Base-by-base conservation (phyloP, 2,113 vertebrate species). In the Perca flavescens region DNA sequence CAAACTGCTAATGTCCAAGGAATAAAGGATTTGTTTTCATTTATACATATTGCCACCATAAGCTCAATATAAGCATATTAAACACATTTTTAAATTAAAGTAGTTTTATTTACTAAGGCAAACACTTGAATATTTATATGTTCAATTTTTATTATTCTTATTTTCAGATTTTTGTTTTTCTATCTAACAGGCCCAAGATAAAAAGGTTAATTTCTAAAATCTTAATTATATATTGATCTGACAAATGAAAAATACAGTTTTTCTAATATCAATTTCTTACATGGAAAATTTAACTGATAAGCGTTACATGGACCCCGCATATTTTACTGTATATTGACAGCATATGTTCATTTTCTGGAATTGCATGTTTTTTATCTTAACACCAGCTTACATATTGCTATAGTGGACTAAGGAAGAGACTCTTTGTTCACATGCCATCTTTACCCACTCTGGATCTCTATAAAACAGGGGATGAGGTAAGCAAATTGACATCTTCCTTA, bases 341-440 rank as follows among this genome's bases (percentile, higher is more conserved):
- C 7, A 49, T n/a, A 10, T 58, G 6, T 58, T 47, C 1, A 77
- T 36, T 22, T 66, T 58, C 2, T 57, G 40, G 28, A 68, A 54
- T 75, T 25, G 17, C 6, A 1, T 56, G 28, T 74, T 86, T 74
- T 79, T 84, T 52, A 68, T 95, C 97, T 99, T 99, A 97, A 99
- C 95, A 84, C 31, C 66, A 90, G 82, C 66, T 93, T 89, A 99
- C 96, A 85, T 99, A 99, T 94, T 99, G 98, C 96, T 99, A 99
- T 88, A 99, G 98, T 94, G 98, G 98, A 91, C 95, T 99, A 79
- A 97, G 98, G 86, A 99, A 99, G 95, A 99, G 98, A 90, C 96
- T 97, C 15, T 97, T 97, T 89, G 97, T 99, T 89, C 97, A 99
- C 87, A 97, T 98, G 97, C 98, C 98, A 31, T 97, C 97, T 81